These are phyloP conservation scores for Nerophis lumbriciformis DNA, from an alignment of 2,113 vertebrate species.

Conservation along the genomic window DNA sequence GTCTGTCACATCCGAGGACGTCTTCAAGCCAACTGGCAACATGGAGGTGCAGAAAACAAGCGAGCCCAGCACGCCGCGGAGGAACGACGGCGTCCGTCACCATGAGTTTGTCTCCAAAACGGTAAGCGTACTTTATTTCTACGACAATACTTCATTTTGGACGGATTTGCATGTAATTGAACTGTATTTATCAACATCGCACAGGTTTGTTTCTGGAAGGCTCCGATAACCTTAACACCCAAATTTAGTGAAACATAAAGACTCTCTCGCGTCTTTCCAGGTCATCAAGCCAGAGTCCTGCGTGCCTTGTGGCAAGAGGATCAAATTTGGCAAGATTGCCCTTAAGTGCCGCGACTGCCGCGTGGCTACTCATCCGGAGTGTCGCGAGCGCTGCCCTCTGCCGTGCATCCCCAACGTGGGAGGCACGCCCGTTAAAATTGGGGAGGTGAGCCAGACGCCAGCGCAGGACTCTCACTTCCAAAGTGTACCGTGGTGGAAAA, in stretches of 20 bases:
- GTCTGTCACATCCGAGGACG: conserved; percentile 68
- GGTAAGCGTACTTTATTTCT: conserved; percentile 56
- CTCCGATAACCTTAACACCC: no score
- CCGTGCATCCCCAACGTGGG: conserved; percentile 85
- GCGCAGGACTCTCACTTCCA: background rate
- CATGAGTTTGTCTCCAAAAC: conserved; percentile 96
- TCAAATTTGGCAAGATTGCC: conserved; percentile 94
- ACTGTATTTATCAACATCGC: no score
- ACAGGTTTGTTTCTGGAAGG: no score
- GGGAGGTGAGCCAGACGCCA: conserved; percentile 75
- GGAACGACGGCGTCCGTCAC: conserved; percentile 72
- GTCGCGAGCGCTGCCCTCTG: conserved; percentile 89
- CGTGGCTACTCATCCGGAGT: conserved; percentile 87
- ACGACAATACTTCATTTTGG: no score
- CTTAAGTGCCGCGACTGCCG: conserved; percentile 92
- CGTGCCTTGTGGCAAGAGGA: conserved; percentile 93
- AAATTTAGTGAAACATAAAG: no score
- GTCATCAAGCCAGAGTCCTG: conserved; percentile 97
- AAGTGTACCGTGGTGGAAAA: background rate
- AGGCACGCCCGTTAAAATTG: conserved; percentile 81
- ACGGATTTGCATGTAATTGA: no score
- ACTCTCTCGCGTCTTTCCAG: conserved; percentile 50
- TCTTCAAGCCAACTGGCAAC: conserved; percentile 69
- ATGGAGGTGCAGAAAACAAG: conserved; percentile 45
- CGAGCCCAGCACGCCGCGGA: conserved; percentile 77